Evolutionary conservation across 2,888 invertebrate species (phyloP).

Genomic region (Cheilosia impressa): DNA sequence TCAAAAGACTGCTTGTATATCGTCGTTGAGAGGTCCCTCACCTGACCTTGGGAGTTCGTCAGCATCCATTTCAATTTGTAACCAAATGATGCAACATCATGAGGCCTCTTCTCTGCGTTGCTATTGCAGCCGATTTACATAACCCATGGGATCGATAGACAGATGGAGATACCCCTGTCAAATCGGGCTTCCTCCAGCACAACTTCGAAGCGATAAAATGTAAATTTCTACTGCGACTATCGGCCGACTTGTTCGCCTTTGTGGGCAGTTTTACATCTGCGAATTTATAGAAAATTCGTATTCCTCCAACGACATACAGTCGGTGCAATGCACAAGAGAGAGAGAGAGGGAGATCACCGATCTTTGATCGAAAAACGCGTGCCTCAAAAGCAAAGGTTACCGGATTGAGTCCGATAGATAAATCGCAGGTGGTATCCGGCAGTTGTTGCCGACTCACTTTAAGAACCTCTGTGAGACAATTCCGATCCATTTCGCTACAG

Average conservation of each 20-base stretch:
- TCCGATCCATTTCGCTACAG: background rate
- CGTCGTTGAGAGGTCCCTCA: background rate
- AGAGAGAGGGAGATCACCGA: background rate
- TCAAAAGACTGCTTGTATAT: background rate
- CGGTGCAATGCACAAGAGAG: background rate
- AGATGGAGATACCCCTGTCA: background rate
- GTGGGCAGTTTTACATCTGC: background rate
- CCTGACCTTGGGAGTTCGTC: constrained; percentile 3
- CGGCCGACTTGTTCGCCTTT: background rate
- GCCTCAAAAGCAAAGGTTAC: background rate
- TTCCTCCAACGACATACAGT: background rate
- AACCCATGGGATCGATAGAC: background rate
- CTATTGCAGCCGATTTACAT: constrained; percentile 1
- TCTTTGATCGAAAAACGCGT: background rate
- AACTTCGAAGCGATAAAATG: background rate
- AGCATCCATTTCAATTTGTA: background rate
- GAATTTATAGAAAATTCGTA: background rate
- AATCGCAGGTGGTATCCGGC: background rate
- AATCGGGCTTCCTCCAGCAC: background rate
- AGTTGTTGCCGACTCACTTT: background rate
- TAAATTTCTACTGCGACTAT: constrained; percentile 2
- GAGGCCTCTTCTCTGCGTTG: background rate
- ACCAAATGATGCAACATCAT: constrained; percentile 2
- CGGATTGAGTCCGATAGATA: background rate
- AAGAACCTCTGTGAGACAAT: background rate